A percentile compares a stretch with the other conserved stretches of the same genome.
These are phyloP conservation scores for Diplolepis rosae DNA, from an alignment of 2,888 invertebrate species.

Conservation along the genomic window DNA sequence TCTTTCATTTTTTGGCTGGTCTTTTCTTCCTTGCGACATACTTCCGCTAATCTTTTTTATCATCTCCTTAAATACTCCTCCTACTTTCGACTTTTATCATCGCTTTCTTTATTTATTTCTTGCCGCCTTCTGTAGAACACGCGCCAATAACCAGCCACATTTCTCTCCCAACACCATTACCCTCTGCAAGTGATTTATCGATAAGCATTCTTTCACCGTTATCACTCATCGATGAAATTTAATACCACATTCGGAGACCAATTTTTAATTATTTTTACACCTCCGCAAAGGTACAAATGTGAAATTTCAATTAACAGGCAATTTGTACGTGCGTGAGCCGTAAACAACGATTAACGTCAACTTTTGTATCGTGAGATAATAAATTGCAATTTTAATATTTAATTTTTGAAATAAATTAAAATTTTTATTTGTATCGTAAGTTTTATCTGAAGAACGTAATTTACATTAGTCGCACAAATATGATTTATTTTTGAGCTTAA, in stretches of 20 bases:
- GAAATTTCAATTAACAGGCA: conserved; percentile 9
- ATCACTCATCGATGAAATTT: conserved; percentile 16
- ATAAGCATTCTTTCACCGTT: conserved; percentile 19
- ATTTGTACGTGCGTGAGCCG: not conserved
- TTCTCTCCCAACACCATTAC: conserved; percentile 30
- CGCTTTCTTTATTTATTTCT: conserved; percentile 31
- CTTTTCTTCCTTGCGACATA: conserved; percentile 23
- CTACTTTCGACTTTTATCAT: conserved; percentile 31
- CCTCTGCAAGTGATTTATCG: conserved; percentile 28
- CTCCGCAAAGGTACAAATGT: not conserved
- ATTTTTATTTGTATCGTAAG: not conserved
- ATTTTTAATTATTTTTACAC: conserved; percentile 18
- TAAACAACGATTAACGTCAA: not conserved
- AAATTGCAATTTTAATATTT: not conserved
- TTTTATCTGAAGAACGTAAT: not conserved
- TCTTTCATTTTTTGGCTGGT: conserved; percentile 1
- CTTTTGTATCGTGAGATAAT: not conserved
- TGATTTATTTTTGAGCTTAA: not conserved
- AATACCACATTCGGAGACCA: conserved; percentile 4
- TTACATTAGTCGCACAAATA: not conserved
- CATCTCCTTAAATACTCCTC: conserved; percentile 26
- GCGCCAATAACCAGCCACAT: conserved; percentile 26
- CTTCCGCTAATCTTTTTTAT: conserved; percentile 25
- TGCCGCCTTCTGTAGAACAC: conserved; percentile 31
- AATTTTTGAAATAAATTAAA: not conserved